These are phyloP conservation scores for Carettochelys insculpta DNA, from an alignment of 2,113 vertebrate species.

Conservation along the genomic window DNA sequence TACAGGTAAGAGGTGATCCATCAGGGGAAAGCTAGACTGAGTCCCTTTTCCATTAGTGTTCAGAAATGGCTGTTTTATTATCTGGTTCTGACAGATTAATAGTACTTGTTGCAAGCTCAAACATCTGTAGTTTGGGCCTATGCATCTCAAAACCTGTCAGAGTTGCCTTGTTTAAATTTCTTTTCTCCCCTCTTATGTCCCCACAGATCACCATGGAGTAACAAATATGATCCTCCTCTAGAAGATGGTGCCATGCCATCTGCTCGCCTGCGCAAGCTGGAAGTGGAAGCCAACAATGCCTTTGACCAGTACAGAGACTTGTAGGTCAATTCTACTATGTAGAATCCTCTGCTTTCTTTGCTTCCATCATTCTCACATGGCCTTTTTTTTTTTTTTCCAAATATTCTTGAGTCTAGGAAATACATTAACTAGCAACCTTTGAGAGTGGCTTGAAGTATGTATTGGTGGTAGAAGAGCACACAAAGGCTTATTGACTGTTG, in stretches of 20 bases:
- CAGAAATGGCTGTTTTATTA: background rate
- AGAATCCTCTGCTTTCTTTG: conserved; percentile 1
- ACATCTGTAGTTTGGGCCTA: background rate
- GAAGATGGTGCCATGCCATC: conserved; percentile 99
- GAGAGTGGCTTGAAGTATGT: background rate
- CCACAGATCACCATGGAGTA: conserved; percentile 96
- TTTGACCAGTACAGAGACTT: conserved; percentile 99
- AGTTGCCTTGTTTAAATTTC: rapidly evolving
- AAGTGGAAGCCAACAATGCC: conserved; percentile 98
- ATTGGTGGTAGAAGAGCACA: conserved; percentile 8
- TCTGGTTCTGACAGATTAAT: background rate
- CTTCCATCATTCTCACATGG: background rate
- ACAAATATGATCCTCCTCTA: conserved; percentile 97
- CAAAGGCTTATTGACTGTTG: background rate
- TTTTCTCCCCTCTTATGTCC: background rate
- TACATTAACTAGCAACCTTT: rapidly evolving
- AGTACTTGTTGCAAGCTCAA: background rate
- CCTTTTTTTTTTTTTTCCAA: rapidly evolving
- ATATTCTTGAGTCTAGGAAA: background rate
- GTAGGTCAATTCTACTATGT: conserved; percentile 76
- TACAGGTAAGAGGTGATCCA: rapidly evolving
- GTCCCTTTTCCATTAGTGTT: background rate
- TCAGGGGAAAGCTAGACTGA: background rate
- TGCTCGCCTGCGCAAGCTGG: conserved; percentile 94
- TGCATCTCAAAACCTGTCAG: rapidly evolving